Conservation (phyloP, 1,140 invertebrate genomes). For the Hypothenemus hampei region DNA sequence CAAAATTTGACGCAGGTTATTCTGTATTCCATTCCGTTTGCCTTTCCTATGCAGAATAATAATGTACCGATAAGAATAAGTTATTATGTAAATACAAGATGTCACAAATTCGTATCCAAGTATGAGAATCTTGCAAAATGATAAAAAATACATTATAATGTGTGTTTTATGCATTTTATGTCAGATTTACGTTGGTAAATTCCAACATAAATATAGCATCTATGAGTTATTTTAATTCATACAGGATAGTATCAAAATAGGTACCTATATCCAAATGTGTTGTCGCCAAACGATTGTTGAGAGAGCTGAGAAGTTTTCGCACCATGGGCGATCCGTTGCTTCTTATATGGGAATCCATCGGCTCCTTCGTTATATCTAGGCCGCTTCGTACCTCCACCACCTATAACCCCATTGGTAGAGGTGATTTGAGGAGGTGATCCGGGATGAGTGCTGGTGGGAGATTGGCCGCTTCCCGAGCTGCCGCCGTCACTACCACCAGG, state of each 20-base stretch:
- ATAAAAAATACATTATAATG: too few species aligned
- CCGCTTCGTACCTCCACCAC: slow-evolving; percentile 32
- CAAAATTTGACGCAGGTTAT: too few species aligned
- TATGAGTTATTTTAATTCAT: neutral
- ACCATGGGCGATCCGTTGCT: slow-evolving; percentile 76
- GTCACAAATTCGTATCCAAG: too few species aligned
- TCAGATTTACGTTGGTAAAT: too few species aligned
- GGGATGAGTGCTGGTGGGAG: slow-evolving; percentile 63
- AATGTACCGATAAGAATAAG: too few species aligned
- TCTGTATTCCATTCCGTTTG: too few species aligned
- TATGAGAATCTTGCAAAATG: too few species aligned
- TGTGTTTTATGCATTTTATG: too few species aligned
- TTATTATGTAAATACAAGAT: too few species aligned
- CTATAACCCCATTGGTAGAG: slow-evolving; percentile 29
- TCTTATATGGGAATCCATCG: slow-evolving; percentile 67
- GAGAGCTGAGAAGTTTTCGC: slow-evolving; percentile 44
- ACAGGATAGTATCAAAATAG: too few species aligned
- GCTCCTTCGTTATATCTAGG: slow-evolving; percentile 56
- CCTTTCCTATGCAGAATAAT: too few species aligned
- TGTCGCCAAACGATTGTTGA: neutral
- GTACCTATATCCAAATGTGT: slow-evolving; percentile 7
- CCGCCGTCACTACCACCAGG: slow-evolving; percentile 77
- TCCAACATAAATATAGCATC: neutral
- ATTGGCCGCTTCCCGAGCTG: slow-evolving; percentile 62
- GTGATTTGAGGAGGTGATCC: slow-evolving; percentile 55